Base-by-base conservation (phyloP, 2,888 invertebrate genomes). In the Frankliniella intonsa region DNA sequence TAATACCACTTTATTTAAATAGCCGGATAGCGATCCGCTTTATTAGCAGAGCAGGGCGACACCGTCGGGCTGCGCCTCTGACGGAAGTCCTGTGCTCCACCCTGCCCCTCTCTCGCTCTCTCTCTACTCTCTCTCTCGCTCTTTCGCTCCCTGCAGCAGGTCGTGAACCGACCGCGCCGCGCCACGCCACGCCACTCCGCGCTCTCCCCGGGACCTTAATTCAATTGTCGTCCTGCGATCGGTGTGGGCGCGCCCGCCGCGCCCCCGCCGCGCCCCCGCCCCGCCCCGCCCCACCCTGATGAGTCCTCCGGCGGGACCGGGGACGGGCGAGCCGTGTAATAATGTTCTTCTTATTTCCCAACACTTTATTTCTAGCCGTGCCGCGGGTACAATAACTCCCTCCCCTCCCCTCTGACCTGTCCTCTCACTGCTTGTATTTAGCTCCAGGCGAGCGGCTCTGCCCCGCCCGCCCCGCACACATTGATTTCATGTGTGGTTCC, bases 111-210 rank as follows among this genome's bases (percentile, higher is more conserved):
- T 9, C 22, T 82, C 79, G 82, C 65, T 51, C 82, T 76, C 80
- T 81, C 82, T 82, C 82, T 84, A 81, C 83, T 79, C 83, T 82
- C 84, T 50, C 80, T 62, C 80, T 81, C 62, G 69, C n/a, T 82
- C 79, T 80, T 80, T 82, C 50, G 38, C 38, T 84, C 84, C 82
- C 83, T 84, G 81, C 82, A 85, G 85, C 84, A 84, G 83, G 83
- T 85, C 85, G 84, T 85, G 83, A 85, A 84, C 85, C 85, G 84
- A 84, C 84, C 83, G 83, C 83, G 82, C 84, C 83, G 83, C 82
- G 83, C 83, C 83, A 84, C 83, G 83, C 82, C 82, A 83, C 83
- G 83, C 65, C 27, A 27, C 83, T 81, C 83, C 82, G 82, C 62
- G 7, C 62, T 81, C 80, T 79, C 81, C 82, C 51, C 69, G 81